phyloP scores from a whole-genome alignment of 1,140 invertebrate genomes.

The Oscheius sp. region DNA sequence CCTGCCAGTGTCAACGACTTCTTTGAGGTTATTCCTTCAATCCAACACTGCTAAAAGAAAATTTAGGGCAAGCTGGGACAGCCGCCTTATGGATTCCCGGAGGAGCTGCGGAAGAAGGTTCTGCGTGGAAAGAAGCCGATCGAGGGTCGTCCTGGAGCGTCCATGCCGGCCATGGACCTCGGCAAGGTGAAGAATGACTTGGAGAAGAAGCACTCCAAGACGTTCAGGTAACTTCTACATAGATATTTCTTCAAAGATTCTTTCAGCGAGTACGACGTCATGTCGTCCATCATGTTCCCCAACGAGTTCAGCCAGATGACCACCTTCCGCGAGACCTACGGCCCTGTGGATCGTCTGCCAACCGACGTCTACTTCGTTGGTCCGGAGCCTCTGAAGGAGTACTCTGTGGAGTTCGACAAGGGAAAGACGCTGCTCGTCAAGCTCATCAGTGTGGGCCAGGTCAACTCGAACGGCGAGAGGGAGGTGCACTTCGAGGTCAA shows the following conservation, averaged over 20 bases:
- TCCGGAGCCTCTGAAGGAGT: constrained; percentile 90
- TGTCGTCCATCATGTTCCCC: constrained; percentile 93
- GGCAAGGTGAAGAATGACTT: constrained; percentile 76
- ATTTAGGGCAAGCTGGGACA: constrained; percentile 86
- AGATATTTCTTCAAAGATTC: constrained; percentile 70
- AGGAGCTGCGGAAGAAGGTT: constrained; percentile 78
- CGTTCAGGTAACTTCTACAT: too few species aligned
- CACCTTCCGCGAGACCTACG: constrained; percentile 80
- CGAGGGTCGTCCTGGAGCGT: constrained; percentile 82
- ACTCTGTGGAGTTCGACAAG: constrained; percentile 88
- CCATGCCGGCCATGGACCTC: constrained; percentile 82
- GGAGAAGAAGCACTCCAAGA: constrained; percentile 72
- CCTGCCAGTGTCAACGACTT: constrained; percentile 96
- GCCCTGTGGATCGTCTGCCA: constrained; percentile 90
- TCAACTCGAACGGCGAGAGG: constrained; percentile 75
- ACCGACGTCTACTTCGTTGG: constrained; percentile 92
- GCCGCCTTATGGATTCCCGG: constrained; percentile 91
- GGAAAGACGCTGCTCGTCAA: constrained; percentile 94
- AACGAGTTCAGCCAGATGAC: constrained; percentile 89
- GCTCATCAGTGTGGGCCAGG: constrained; percentile 84
- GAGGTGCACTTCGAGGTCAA: constrained; percentile 99
- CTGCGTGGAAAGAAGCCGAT: constrained; percentile 78
- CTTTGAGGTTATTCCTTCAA: too few species aligned
- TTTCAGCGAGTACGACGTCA: constrained; percentile 74
- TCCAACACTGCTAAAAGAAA: background rate